Conservation (phyloP, 1,140 invertebrate genomes). For the Galendromus occidentalis region DNA sequence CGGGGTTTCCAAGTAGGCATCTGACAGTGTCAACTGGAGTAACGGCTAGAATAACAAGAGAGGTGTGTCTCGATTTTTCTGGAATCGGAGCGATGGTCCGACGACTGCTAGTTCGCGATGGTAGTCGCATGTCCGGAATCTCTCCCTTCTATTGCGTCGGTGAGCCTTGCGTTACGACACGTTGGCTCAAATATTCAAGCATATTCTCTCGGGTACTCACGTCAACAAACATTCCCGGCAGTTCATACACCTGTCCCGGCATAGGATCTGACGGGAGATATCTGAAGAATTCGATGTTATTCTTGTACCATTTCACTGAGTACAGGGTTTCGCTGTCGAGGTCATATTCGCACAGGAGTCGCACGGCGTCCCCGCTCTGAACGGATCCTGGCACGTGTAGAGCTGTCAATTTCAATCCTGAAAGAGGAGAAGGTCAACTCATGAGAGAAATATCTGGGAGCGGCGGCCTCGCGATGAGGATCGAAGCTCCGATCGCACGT, state of each 20-base stretch:
- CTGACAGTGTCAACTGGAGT: too few species aligned
- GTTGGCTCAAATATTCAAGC: too few species aligned
- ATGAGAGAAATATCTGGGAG: not conserved
- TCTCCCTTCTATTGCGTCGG: too few species aligned
- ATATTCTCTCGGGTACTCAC: slow-evolving; percentile 22
- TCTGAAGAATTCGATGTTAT: slow-evolving; percentile 23
- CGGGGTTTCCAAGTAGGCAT: too few species aligned
- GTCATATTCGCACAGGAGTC: slow-evolving; percentile 26
- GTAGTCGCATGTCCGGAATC: too few species aligned
- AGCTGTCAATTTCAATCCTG: not conserved
- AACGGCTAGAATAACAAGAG: too few species aligned
- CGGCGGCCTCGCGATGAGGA: not conserved
- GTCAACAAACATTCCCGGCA: slow-evolving; percentile 21
- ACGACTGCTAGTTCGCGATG: too few species aligned
- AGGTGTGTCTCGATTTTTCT: too few species aligned
- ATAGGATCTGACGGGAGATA: slow-evolving; percentile 20
- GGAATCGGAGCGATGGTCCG: too few species aligned
- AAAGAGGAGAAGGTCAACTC: not conserved
- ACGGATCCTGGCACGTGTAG: slow-evolving; percentile 15
- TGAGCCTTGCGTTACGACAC: too few species aligned
- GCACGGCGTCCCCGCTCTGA: slow-evolving; percentile 14
- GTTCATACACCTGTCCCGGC: slow-evolving; percentile 18
- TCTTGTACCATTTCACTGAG: slow-evolving; percentile 24
- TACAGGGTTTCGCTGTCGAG: slow-evolving; percentile 26
- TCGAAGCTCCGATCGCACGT: too few species aligned